A percentile compares a stretch with the other conserved stretches of the same genome.
phyloP scores from a whole-genome alignment of 2,113 vertebrate genomes.

The Psettodes erumei region DNA sequence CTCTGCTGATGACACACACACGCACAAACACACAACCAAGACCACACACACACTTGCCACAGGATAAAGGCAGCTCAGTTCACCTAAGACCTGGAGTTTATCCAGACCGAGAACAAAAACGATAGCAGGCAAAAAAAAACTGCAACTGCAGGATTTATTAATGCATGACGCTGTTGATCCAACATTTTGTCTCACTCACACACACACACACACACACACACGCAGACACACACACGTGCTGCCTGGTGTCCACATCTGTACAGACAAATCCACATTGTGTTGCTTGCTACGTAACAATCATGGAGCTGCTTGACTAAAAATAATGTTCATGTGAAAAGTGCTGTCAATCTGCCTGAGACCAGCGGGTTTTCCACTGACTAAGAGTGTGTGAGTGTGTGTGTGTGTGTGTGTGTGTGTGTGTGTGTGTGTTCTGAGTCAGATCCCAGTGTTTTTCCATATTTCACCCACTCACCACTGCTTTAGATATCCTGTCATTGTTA shows the following conservation, averaged over 20 bases:
- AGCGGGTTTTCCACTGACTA: constrained; percentile 60
- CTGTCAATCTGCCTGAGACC: constrained; percentile 20
- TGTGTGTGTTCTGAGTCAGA: constrained; percentile 43
- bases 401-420: constrained; percentile 9
- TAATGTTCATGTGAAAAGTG: constrained; percentile 21
- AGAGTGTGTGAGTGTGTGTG: constrained; percentile 23
- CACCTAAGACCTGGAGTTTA: neutral
- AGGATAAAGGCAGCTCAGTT: neutral
- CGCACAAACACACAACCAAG: neutral
- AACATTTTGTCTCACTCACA: neutral
- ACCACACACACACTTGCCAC: neutral
- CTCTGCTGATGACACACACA: neutral
- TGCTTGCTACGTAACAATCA: neutral
- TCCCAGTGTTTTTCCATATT: constrained; percentile 62
- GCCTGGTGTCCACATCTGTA: constrained; percentile 16
- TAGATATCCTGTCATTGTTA: constrained; percentile 81
- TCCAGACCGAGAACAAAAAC: neutral
- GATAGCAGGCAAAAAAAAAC: neutral
- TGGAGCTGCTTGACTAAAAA: constrained; percentile 1
- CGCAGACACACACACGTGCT: neutral
- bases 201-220: neutral
- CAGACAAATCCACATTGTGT: neutral
- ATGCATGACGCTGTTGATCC: neutral
- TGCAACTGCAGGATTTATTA: neutral
- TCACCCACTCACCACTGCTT: constrained; percentile 39